These are phyloP conservation scores for Limnephilus lunatus DNA, from an alignment of 2,888 invertebrate species.

Conservation along the genomic window DNA sequence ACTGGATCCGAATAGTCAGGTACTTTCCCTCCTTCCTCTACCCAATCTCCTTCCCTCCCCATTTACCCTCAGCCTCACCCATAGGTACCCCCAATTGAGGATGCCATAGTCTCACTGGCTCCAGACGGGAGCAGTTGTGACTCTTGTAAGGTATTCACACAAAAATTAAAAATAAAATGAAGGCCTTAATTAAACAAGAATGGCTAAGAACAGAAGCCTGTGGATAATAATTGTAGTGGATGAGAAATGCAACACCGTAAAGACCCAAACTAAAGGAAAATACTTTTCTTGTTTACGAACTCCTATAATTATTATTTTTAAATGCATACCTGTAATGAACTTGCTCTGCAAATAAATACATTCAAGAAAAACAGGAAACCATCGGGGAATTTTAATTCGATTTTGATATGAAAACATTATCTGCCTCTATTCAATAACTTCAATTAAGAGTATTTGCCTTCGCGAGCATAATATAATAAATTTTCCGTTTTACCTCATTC, in stretches of 20 bases:
- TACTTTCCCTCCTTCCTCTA: no score
- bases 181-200: background rate
- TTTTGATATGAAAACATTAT: background rate
- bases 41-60: no score
- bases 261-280: background rate
- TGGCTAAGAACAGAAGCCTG: background rate
- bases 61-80: no score
- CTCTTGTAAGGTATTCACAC: no score
- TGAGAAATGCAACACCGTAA: background rate
- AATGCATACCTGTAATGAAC: background rate
- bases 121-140: no score
- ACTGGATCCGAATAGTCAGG: no score
- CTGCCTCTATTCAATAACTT: background rate
- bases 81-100: no score
- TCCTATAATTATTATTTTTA: background rate
- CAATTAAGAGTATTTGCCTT: constrained; percentile 11
- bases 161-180: background rate
- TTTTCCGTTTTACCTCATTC: constrained; percentile 22
- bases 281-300: background rate
- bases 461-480: constrained; percentile 17
- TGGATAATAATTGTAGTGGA: background rate
- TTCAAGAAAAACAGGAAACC: background rate
- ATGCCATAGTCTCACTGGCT: no score
- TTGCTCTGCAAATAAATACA: background rate
- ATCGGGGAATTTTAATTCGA: background rate